Evolutionary conservation across 2,113 vertebrate genomes (phyloP), one percentile per base, ranked within the genome.

Genomic region (Dryoscopus gambensis): DNA sequence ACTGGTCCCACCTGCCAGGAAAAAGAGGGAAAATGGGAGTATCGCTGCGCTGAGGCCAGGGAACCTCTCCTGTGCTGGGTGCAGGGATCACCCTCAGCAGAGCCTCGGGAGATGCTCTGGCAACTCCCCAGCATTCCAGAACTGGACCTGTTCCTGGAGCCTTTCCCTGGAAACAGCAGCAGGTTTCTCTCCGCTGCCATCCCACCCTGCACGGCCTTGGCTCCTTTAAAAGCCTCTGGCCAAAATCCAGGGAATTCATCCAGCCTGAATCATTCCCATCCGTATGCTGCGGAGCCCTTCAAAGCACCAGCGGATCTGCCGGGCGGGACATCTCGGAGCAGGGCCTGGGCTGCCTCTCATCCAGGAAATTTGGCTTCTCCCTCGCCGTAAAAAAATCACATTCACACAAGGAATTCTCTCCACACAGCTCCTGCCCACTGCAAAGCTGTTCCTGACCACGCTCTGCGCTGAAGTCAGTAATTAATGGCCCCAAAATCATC

Each of bases 251-350:
- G 90, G 90, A 75, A 73, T 76, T 79, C 59, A 69, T 79, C 52
- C 62, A 75, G 94, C 35, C 74, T 94, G 90, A 88, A 87, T 94
- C 90, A 94, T 90, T 85, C 87, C 81, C 84, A 68, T 73, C 95
- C 95, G 46, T 93, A 49, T 88, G 79, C 67, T 49, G 92, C 56
- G 82, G 46, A 89, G 76, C 22, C 88, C 87, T 89, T 55, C 91
- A 87, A 63, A 93, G 94, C 75, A 56, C 28, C 78, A 16, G 81
- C 5, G 40, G 95, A 24, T 60, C 87, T 40, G 69, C 12, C 9
- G 77, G 82, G 53, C 22, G 7, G 85, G 96, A 90, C 92, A 69
- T 69, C 85, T 82, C 94, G 4, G 37, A 83, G 88, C 71, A 28
- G 84, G 85, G 57, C 49, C 70, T 62, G 14, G 55, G 25, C 47